Evolutionary conservation across 2,113 vertebrate species (phyloP).

Genomic region (Callorhinus ursinus): DNA sequence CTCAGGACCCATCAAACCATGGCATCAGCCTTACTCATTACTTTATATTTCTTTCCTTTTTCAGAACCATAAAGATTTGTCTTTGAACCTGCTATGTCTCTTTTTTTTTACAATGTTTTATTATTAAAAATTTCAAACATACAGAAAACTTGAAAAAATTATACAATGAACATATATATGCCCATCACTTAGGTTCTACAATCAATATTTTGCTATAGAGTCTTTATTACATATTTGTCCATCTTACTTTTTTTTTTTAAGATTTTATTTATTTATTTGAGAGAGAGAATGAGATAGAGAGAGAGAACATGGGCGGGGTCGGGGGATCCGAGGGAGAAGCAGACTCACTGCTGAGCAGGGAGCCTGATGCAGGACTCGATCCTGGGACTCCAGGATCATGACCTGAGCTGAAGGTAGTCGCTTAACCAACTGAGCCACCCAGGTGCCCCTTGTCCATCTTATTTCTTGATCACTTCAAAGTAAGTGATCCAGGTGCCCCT

Average conservation of each 20-base stretch:
- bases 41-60: constrained; percentile 32
- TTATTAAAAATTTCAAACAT: constrained; percentile 20
- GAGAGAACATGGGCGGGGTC: no score
- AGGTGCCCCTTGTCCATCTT: no score
- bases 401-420: no score
- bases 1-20: not conserved
- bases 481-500: not conserved
- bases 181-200: not conserved
- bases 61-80: not conserved
- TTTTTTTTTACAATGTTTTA: constrained; percentile 1
- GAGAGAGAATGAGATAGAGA: no score
- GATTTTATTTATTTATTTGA: not conserved
- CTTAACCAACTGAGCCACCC: no score
- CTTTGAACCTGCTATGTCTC: not conserved
- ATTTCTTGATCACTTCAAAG: not conserved
- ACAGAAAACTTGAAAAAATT: constrained; percentile 24
- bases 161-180: not conserved
- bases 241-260: not conserved
- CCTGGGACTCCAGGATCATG: no score
- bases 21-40: not conserved
- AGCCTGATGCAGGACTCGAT: no score
- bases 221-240: not conserved
- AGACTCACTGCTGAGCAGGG: no score
- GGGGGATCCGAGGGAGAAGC: no score
- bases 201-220: not conserved